Conservation (phyloP, 1,140 invertebrate genomes). For the Aphelenchoides avenae region DNA sequence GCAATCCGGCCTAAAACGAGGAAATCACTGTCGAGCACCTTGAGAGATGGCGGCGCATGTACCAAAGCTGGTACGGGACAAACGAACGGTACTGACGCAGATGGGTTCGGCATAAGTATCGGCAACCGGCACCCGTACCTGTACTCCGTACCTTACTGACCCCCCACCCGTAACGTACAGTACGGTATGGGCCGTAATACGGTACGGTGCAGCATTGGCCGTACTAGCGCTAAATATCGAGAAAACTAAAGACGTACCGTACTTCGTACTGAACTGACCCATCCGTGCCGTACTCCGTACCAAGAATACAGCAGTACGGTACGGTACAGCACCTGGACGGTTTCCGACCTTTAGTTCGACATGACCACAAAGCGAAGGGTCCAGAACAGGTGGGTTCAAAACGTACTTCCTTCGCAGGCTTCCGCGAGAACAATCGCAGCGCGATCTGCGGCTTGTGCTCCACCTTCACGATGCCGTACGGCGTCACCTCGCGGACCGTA, state of each 20-base stretch:
- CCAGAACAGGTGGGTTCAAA: conserved; percentile 8
- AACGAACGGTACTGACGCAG: conserved; percentile 6
- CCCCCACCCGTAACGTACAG: not conserved
- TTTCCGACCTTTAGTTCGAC: conserved; percentile 14
- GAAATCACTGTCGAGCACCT: conserved; percentile 8
- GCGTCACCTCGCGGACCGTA: conserved; percentile 37
- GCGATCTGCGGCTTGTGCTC: conserved; percentile 49
- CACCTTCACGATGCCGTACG: conserved; percentile 42
- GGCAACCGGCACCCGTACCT: no score
- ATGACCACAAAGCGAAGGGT: conserved; percentile 6
- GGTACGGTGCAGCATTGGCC: no score
- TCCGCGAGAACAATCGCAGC: conserved; percentile 31
- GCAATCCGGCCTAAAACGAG: conserved; percentile 38
- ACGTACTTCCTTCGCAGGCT: conserved; percentile 20
- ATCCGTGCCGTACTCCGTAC: no score
- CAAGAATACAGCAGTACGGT: conserved; percentile 15
- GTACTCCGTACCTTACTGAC: no score
- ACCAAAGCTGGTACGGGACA: not conserved
- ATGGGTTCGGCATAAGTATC: no score
- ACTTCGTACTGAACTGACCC: no score
- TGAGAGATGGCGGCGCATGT: not conserved
- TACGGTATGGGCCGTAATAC: no score
- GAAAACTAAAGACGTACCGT: no score
- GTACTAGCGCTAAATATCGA: no score
- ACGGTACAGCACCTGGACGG: not conserved